A percentile compares a stretch with the other conserved stretches of the same genome.
phyloP scores from a whole-genome alignment of 1,140 invertebrate genomes.

The Babylonia areolata region DNA sequence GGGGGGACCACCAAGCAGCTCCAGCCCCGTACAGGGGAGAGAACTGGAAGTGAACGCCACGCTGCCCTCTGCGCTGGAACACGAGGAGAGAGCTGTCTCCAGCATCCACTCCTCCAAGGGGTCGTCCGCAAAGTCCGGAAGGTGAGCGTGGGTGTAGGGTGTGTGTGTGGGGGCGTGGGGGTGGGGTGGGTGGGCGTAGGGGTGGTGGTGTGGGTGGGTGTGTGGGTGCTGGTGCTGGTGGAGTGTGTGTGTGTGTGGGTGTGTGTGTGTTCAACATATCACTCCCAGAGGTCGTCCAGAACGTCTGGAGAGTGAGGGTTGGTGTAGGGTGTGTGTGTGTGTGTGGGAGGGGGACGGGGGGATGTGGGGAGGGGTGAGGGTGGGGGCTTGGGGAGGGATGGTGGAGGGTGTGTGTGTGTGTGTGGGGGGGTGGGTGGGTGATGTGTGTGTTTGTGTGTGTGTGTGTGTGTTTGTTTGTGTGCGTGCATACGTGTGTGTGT shows the following conservation, averaged over 20 bases:
- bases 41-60: neutral
- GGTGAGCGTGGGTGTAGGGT: neutral
- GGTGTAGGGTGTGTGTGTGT: neutral
- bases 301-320: neutral
- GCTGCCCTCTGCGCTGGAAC: neutral
- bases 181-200: neutral
- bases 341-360: too few relatives aligned
- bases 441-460: too few relatives aligned
- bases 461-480: too few relatives aligned
- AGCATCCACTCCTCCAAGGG: neutral
- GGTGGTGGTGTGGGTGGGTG: neutral
- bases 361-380: too few relatives aligned
- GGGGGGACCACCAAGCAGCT: neutral
- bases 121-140: neutral
- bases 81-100: neutral
- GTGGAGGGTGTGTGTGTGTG: too few relatives aligned
- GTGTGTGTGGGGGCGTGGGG: neutral
- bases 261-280: neutral
- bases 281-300: neutral
- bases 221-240: neutral
- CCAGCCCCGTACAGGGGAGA: neutral
- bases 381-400: too few relatives aligned
- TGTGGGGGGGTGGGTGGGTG: too few relatives aligned
- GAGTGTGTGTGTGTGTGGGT: neutral
- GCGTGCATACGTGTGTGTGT: too few relatives aligned